Percentiles rank a stretch among this genome's conserved stretches.
These are phyloP conservation scores for Sebastes minor DNA, from an alignment of 2,797 vertebrate species.

Conservation along the genomic window DNA sequence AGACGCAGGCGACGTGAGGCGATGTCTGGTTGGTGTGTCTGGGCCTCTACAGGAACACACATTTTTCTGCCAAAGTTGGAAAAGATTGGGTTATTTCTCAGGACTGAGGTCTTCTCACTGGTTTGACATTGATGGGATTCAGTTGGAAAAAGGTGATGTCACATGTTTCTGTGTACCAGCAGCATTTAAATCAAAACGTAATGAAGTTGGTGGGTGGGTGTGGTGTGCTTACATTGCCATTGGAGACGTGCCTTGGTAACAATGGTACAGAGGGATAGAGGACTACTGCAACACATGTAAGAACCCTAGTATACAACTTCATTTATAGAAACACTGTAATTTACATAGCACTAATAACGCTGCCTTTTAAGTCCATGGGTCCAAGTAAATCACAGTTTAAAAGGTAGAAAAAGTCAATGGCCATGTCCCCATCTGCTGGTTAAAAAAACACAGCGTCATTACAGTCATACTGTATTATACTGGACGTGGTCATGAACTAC, in stretches of 20 bases:
- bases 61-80: neutral
- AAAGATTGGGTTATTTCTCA: neutral
- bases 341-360: neutral
- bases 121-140: neutral
- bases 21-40: too few species aligned
- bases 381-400: neutral
- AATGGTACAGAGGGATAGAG: neutral
- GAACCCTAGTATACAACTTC: neutral
- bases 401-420: neutral
- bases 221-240: neutral
- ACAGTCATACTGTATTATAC: neutral
- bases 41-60: neutral
- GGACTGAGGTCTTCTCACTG: neutral
- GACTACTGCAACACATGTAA: neutral
- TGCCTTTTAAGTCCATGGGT: neutral
- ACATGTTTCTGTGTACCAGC: neutral
- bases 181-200: neutral
- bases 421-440: slow-evolving; percentile 78
- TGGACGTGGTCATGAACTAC: neutral
- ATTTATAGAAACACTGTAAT: neutral
- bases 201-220: neutral
- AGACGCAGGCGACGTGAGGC: too few species aligned
- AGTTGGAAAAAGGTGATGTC: neutral
- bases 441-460: slow-evolving; percentile 18
- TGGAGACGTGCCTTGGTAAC: neutral